Conservation (phyloP, 2,113 vertebrate species). For the Phyllopteryx taeniolatus region DNA sequence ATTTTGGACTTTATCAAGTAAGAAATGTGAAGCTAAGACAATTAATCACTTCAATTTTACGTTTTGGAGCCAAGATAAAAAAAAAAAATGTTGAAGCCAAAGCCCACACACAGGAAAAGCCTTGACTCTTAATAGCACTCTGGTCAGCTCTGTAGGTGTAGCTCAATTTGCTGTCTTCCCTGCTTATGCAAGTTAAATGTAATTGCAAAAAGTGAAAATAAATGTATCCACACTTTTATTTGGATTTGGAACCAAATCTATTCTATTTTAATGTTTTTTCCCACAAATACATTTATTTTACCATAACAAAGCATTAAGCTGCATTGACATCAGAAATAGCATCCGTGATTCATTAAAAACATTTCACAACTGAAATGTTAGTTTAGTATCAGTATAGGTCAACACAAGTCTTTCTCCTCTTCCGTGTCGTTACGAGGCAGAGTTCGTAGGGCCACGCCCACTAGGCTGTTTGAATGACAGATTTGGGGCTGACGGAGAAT, state of each 20-base stretch:
- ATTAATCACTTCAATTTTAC: background rate
- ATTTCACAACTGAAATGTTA: too few species aligned
- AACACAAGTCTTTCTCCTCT: too few species aligned
- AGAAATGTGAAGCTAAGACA: background rate
- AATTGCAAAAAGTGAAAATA: background rate
- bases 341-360: too few species aligned
- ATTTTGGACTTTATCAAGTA: conserved; percentile 94
- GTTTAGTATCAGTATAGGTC: too few species aligned
- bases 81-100: background rate
- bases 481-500: background rate
- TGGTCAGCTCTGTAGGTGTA: background rate
- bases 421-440: too few species aligned
- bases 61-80: background rate
- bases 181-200: background rate
- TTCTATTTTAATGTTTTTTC: too few species aligned
- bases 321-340: too few species aligned
- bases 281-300: background rate
- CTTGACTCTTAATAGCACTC: too few species aligned
- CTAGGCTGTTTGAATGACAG: background rate
- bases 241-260: background rate
- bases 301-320: background rate
- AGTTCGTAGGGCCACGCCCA: background rate
- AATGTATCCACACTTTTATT: background rate
- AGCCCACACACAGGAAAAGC: background rate
- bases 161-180: background rate